A percentile compares a stretch with the other conserved stretches of the same genome.
Evolutionary conservation across 2,797 vertebrate genomes (phyloP).

Genomic region (Oreochromis grahami): DNA sequence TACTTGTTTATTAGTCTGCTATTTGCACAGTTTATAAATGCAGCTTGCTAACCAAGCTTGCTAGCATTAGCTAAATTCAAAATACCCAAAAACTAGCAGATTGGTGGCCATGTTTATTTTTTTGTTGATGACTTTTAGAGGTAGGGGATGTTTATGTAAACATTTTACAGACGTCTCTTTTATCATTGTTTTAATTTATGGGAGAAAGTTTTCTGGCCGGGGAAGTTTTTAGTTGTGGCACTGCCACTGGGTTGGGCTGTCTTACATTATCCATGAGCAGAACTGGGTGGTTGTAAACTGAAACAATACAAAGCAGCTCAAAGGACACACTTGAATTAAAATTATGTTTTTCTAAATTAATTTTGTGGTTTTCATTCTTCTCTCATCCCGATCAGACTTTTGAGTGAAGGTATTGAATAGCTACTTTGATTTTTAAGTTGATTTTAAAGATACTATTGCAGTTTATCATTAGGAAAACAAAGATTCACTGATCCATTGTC

Average conservation of each 20-base stretch:
- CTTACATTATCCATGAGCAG: neutral
- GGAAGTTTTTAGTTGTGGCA: no score
- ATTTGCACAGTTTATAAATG: neutral
- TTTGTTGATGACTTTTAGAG: neutral
- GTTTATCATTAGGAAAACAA: no score
- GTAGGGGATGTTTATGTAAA: neutral
- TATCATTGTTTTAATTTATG: neutral
- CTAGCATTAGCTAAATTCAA: neutral
- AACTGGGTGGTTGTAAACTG: neutral
- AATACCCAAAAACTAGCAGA: neutral
- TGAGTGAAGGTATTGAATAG: neutral
- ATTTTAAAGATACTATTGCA: no score
- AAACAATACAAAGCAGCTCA: neutral
- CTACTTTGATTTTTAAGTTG: no score
- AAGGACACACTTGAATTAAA: neutral
- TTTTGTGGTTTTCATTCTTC: no score
- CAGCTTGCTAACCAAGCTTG: neutral
- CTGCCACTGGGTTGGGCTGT: neutral
- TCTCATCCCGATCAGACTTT: neutral
- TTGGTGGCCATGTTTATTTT: neutral
- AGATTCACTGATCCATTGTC: no score
- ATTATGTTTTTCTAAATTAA: no score
- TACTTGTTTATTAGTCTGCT: rapidly evolving
- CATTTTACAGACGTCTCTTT: neutral
- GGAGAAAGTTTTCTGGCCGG: no score